Conservation (phyloP, 2,797 vertebrate species). For the Cyprinella venusta region DNA sequence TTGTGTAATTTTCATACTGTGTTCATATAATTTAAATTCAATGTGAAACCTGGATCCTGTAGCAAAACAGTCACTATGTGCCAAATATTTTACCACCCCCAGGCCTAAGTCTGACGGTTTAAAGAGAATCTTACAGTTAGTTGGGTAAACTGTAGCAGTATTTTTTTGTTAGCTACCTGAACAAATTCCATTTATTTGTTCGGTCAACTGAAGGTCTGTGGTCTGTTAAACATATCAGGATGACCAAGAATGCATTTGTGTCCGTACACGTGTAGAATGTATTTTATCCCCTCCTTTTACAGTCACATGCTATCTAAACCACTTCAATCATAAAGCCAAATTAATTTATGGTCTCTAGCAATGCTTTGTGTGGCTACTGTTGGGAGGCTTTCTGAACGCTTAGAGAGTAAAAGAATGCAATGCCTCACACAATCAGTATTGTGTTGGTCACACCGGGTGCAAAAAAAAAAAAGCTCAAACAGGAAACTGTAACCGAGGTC, state of each 20-base stretch:
- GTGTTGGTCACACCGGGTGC: neutral
- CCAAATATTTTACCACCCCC: neutral
- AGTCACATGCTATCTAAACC: slow-evolving; percentile 8
- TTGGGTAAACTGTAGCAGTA: neutral
- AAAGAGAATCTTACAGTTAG: neutral
- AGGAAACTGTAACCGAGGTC: slow-evolving; percentile 18
- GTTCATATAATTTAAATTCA: neutral
- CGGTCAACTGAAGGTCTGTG: neutral
- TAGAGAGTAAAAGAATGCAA: slow-evolving; percentile 1
- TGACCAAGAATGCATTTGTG: neutral
- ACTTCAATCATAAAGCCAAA: slow-evolving; percentile 33
- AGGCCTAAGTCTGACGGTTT: neutral
- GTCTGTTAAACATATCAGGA: neutral
- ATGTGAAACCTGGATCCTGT: neutral
- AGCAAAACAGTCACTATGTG: neutral
- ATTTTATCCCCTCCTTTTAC: neutral
- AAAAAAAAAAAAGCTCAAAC: slow-evolving; percentile 6
- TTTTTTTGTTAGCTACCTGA: neutral
- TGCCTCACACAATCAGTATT: slow-evolving; percentile 10
- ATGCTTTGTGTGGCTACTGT: slow-evolving; percentile 9
- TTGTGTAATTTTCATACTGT: neutral
- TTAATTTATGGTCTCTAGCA: neutral
- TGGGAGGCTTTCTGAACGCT: neutral
- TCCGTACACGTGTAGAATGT: neutral
- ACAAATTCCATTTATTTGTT: neutral